Conservation (phyloP, 2,888 invertebrate genomes). For the Oligia strigilis region DNA sequence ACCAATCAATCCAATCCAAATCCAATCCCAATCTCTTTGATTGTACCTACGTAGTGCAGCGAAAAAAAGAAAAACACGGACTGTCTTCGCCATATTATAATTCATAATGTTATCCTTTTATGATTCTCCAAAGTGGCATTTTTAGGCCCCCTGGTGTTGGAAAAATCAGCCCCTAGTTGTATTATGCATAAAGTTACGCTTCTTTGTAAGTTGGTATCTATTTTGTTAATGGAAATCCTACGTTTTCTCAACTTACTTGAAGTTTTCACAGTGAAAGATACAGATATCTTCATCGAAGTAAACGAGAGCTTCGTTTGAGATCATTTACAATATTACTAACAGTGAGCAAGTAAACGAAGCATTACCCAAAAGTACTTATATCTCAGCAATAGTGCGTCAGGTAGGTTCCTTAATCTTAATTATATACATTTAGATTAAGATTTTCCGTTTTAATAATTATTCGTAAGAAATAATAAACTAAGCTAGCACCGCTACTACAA, state of each 20-base stretch:
- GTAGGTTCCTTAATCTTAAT: slow-evolving; percentile 55
- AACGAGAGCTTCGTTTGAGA: slow-evolving; percentile 7
- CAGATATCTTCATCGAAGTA: slow-evolving; percentile 15
- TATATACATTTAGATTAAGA: slow-evolving; percentile 54
- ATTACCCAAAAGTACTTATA: slow-evolving; percentile 28
- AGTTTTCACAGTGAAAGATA: slow-evolving; percentile 7
- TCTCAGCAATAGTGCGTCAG: slow-evolving; percentile 25
- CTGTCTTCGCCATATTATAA: too few relatives aligned
- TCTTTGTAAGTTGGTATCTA: background rate
- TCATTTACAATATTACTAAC: slow-evolving; percentile 26
- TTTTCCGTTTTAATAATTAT: slow-evolving; percentile 57
- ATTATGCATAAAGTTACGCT: too few relatives aligned
- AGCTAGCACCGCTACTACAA: slow-evolving; percentile 15
- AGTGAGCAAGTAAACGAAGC: slow-evolving; percentile 34
- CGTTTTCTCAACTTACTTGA: slow-evolving; percentile 11
- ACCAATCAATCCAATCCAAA: too few relatives aligned
- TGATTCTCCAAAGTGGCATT: too few relatives aligned
- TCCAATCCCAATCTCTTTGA: too few relatives aligned
- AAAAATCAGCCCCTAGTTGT: too few relatives aligned
- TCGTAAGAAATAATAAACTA: slow-evolving; percentile 38
- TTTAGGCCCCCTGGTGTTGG: too few relatives aligned
- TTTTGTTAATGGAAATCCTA: background rate
- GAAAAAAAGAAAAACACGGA: too few relatives aligned
- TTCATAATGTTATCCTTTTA: too few relatives aligned
- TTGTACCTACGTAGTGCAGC: too few relatives aligned